phyloP scores from a whole-genome alignment of 2,113 vertebrate genomes.

The Morone chrysops region DNA sequence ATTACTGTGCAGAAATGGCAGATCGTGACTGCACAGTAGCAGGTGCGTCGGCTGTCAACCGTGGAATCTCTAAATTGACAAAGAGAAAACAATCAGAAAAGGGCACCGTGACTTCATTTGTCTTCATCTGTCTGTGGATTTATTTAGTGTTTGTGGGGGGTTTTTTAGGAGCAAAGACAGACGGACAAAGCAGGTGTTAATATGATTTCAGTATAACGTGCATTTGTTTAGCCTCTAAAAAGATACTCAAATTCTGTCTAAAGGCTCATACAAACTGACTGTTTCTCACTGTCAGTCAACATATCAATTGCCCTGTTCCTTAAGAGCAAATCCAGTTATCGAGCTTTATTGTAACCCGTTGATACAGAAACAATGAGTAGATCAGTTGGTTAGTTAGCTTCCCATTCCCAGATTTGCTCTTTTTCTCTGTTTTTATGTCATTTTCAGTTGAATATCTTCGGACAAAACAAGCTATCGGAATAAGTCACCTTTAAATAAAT shows the following conservation, averaged over 20 bases:
- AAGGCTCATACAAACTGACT: background rate
- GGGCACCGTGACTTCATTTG: conserved; percentile 47
- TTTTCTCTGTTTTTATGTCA: too few relatives aligned
- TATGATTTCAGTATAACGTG: conserved; percentile 5
- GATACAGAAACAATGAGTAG: too few relatives aligned
- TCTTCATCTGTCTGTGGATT: conserved; percentile 53
- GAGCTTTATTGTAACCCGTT: background rate
- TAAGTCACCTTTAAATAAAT: background rate
- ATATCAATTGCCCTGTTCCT: too few relatives aligned
- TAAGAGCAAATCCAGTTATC: too few relatives aligned
- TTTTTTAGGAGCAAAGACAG: conserved; percentile 19
- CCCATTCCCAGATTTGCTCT: too few relatives aligned
- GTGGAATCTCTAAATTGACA: conserved; percentile 65
- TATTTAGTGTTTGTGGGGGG: background rate
- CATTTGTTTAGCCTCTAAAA: background rate
- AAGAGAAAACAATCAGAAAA: conserved; percentile 71
- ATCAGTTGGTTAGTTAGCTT: too few relatives aligned
- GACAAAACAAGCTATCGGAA: too few relatives aligned
- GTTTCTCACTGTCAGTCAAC: too few relatives aligned
- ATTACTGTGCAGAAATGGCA: conserved; percentile 52
- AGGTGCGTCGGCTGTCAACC: conserved; percentile 63
- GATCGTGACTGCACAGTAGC: conserved; percentile 46
- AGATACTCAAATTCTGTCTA: background rate
- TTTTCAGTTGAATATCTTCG: too few relatives aligned
- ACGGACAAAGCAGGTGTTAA: conserved; percentile 30